Base-by-base conservation (phyloP, 1,140 invertebrate species). In the Macrobrachium rosenbergii region DNA sequence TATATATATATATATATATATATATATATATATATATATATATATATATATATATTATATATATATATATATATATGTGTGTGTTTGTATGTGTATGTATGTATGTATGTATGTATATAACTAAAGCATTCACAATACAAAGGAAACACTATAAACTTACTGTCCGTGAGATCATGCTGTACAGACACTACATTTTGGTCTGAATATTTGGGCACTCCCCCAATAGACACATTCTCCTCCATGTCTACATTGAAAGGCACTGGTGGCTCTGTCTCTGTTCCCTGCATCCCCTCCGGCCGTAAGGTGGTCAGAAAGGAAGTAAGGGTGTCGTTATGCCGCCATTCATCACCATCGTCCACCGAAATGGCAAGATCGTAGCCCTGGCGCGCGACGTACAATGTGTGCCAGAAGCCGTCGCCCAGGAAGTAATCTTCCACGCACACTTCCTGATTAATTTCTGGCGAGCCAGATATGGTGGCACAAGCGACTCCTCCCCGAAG, bases 341-440 rank as follows among this genome's bases (percentile, higher is more conserved):
- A 87, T 2, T 64, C 84, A 62, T 87, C 78, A 43, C 84, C 60
- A 21, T 87, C 84, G 59, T 87, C 84, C 45, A 80, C 84, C 37
- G 76, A 72, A 2, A 81, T 64, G 23, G 62, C 19, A 2, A 87
- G 77, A 64, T 81, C 81, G 52, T 82, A 79, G 21, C 85, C 69
- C 19, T 81, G 78, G 58, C 84, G 78, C 23, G 45, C 69, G 21
- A 82, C 52, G 67, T 59, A 60, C 67, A 87, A 21, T 8, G 79
- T 87, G 69, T 87, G 85, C 85, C 85, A 87, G 2, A 28, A n/a
- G 19, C 85, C 85, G 52, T 87, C 85, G 16, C 78, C 78, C 69
- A 87, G 10, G 16, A 79, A 60, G 64, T 81, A 76, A 28, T 79
- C 60, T 23, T 87, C 85, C 64, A 87, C 21, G 23, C 85, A 87